phyloP scores from a whole-genome alignment of 2,888 invertebrate genomes.

The Stenotaenia linearis region DNA sequence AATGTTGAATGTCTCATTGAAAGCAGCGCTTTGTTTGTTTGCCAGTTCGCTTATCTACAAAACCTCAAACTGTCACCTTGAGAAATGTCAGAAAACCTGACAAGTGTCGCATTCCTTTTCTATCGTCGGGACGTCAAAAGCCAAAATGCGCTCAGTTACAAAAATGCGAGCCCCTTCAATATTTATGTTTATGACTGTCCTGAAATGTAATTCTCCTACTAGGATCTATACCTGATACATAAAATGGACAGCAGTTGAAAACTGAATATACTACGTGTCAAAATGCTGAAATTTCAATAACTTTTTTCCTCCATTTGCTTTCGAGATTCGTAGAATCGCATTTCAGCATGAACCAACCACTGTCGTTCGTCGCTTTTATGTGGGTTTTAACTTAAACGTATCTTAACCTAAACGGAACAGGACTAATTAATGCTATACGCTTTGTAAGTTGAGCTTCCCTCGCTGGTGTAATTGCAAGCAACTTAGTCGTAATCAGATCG shows the following conservation, averaged over 20 bases:
- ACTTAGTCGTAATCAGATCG: slow-evolving; percentile 17
- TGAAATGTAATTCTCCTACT: slow-evolving; percentile 12
- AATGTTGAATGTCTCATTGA: neutral
- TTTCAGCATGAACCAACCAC: neutral
- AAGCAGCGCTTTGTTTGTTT: neutral
- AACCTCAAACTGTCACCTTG: neutral
- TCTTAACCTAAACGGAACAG: neutral
- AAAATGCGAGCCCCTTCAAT: neutral
- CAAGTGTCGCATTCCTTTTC: slow-evolving; percentile 14
- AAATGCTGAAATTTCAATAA: neutral
- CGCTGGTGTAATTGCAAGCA: slow-evolving; percentile 1
- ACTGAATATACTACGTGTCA: slow-evolving; percentile 5
- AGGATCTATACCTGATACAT: neutral
- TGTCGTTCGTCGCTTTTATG: neutral
- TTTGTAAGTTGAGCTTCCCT: neutral
- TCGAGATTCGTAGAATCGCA: neutral
- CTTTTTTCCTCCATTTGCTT: neutral
- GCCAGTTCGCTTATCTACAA: neutral
- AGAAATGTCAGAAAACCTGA: slow-evolving; percentile 3
- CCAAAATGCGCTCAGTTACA: slow-evolving; percentile 6
- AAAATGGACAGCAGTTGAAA: slow-evolving; percentile 3
- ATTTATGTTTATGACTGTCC: slow-evolving; percentile 20
- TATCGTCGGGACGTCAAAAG: slow-evolving; percentile 10
- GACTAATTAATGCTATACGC: neutral
- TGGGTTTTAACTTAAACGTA: neutral